Evolutionary conservation across 2,797 vertebrate species (phyloP).

Genomic region (Tragopan temminckii): DNA sequence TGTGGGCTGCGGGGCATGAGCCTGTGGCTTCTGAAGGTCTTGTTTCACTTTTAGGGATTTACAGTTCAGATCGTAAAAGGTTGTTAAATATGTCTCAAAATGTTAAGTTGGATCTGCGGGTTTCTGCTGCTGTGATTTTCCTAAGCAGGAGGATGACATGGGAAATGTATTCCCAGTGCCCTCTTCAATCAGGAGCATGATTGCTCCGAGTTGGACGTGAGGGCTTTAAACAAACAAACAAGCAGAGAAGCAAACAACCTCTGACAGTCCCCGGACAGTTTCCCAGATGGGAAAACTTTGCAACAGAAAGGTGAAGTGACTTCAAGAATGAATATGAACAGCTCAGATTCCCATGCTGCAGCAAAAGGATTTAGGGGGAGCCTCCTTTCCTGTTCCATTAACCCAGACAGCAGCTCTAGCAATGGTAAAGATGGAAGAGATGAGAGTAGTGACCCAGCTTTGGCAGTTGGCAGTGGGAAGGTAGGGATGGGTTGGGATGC

Average conservation of each 20-base stretch:
- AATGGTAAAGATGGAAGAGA: accelerated
- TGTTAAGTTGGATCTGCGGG: background rate
- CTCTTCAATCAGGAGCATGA: accelerated
- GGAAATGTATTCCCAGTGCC: background rate
- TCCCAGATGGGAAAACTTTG: background rate
- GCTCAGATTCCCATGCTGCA: background rate
- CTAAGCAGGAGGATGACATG: background rate
- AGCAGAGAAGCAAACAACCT: no score
- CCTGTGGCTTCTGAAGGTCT: background rate
- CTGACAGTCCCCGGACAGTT: background rate
- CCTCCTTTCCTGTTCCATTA: background rate
- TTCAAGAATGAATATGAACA: background rate
- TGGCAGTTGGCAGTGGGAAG: background rate
- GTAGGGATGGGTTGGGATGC: background rate
- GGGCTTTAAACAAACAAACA: background rate
- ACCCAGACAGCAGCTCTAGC: background rate
- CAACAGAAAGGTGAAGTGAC: background rate
- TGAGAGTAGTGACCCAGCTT: background rate
- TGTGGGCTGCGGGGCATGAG: background rate
- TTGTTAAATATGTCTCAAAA: background rate
- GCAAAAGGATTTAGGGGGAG: background rate
- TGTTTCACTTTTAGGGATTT: background rate
- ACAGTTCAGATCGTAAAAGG: background rate
- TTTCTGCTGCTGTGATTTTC: background rate
- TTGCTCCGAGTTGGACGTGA: accelerated